These are phyloP conservation scores for Epinephelus moara DNA, from an alignment of 2,113 vertebrate genomes.

Conservation along the genomic window DNA sequence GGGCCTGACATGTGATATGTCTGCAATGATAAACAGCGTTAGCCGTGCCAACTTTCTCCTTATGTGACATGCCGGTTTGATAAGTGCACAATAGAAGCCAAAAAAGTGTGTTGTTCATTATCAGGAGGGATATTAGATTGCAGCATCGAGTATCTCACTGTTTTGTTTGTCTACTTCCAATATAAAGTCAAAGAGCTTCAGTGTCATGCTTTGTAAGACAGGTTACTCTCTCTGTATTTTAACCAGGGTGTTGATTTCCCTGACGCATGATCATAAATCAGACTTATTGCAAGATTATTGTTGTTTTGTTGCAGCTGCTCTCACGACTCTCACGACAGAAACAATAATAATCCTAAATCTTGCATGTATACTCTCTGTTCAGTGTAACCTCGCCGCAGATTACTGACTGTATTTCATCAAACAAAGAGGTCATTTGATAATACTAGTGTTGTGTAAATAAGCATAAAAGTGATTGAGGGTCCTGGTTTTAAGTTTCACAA, in stretches of 20 bases:
- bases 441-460: background rate
- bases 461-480: background rate
- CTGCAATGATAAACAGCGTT: background rate
- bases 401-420: background rate
- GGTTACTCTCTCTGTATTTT: background rate
- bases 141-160: background rate
- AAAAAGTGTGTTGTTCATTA: conserved; percentile 12
- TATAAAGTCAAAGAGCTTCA: conserved; percentile 8
- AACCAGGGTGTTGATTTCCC: background rate
- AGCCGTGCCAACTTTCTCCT: background rate
- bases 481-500: background rate
- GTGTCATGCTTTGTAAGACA: background rate
- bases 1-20: background rate
- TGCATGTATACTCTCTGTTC: background rate
- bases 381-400: no score
- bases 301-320: background rate
- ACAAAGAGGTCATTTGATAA: background rate
- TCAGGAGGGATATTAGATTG: conserved; percentile 7
- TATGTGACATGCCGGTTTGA: background rate
- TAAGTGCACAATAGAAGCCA: conserved; percentile 15
- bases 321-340: background rate
- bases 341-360: background rate
- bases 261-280: background rate
- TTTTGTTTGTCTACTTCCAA: conserved; percentile 11
- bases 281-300: background rate